phyloP scores from a whole-genome alignment of 1,140 invertebrate species.

The Cryptotermes secundus region DNA sequence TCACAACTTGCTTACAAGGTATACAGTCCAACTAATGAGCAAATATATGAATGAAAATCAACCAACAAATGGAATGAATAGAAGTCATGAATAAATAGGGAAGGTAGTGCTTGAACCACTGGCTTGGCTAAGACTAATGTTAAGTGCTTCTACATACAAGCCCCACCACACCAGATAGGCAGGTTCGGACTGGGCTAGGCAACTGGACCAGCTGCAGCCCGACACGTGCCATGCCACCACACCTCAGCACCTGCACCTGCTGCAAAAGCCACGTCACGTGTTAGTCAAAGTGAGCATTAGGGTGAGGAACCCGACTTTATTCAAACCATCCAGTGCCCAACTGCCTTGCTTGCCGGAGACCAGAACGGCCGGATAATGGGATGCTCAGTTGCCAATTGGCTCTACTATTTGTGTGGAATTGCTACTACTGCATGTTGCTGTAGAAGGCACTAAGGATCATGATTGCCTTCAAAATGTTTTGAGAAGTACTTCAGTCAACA shows the following conservation, averaged over 20 bases:
- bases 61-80: background rate
- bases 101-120: conserved; percentile 12
- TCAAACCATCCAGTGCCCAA: background rate
- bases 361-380: conserved; percentile 8
- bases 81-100: background rate
- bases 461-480: background rate
- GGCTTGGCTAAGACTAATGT: background rate
- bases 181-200: background rate
- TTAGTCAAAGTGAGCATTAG: background rate
- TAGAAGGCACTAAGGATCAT: background rate
- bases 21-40: conserved; percentile 6
- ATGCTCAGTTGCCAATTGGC: background rate
- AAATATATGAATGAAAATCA: background rate
- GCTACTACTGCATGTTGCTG: background rate
- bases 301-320: background rate
- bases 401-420: background rate
- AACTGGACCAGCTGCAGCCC: background rate
- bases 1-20: background rate
- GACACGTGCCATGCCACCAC: background rate
- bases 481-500: background rate
- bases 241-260: conserved; percentile 13
- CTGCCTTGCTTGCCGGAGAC: background rate
- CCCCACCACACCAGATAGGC: conserved; percentile 35
- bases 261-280: conserved; percentile 13
- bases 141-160: conserved; percentile 34